A percentile compares a stretch with the other conserved stretches of the same genome.
Evolutionary conservation across 1,140 invertebrate species (phyloP).

Genomic region (Hyles vespertilio): DNA sequence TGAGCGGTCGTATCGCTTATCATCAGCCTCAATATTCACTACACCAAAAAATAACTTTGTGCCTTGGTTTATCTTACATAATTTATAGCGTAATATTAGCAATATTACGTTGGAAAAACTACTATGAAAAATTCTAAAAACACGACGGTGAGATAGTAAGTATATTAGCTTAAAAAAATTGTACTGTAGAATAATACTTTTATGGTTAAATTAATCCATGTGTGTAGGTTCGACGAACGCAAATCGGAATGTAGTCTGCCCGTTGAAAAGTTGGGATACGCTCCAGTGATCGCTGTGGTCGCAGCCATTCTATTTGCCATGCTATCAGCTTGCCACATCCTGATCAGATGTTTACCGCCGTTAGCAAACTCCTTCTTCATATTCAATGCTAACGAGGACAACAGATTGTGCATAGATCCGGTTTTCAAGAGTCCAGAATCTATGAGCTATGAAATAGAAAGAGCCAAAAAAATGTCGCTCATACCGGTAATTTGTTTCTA

Average conservation of each 20-base stretch:
- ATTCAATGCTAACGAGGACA: conserved; percentile 64
- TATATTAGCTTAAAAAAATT: no score
- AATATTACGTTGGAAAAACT: no score
- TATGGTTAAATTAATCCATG: not conserved
- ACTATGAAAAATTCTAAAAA: no score
- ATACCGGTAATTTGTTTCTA: conserved; percentile 35
- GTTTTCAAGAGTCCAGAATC: conserved; percentile 25
- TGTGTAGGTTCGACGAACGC: conserved; percentile 56
- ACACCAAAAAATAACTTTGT: no score
- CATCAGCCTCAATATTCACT: no score
- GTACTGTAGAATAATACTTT: no score
- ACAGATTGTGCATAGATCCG: conserved; percentile 54
- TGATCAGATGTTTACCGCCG: conserved; percentile 44
- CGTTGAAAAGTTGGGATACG: conserved; percentile 36
- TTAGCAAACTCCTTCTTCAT: conserved; percentile 55
- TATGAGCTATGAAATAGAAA: conserved; percentile 13
- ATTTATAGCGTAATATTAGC: no score
- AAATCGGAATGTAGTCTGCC: conserved; percentile 43
- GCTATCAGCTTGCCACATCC: conserved; percentile 35
- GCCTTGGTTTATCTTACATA: no score
- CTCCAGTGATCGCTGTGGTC: conserved; percentile 46
- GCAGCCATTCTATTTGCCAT: conserved; percentile 36
- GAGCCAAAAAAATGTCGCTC: conserved; percentile 29
- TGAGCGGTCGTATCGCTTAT: no score
- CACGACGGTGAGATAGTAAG: no score